Evolutionary conservation across 2,113 vertebrate species (phyloP).

Genomic region (Pomatostomus ruficeps): DNA sequence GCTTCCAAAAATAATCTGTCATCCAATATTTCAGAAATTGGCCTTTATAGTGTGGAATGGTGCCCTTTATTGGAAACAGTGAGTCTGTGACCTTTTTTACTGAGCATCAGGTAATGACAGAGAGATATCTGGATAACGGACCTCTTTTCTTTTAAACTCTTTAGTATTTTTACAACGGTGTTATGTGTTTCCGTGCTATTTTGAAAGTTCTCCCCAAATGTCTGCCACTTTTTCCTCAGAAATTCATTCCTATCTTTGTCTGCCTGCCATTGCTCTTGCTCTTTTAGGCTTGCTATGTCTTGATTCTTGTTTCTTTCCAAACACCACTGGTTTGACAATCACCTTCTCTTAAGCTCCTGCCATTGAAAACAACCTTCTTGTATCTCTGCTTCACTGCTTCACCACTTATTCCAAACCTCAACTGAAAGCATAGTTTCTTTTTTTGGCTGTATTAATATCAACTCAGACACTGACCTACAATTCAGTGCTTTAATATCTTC

Average conservation of each 20-base stretch:
- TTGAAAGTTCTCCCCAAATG: not conserved
- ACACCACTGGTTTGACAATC: not conserved
- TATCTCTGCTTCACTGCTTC: not conserved
- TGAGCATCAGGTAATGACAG: not conserved
- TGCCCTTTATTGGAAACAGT: not conserved
- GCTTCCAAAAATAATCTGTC: slow-evolving; percentile 33
- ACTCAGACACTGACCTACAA: not conserved
- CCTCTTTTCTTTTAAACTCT: not conserved
- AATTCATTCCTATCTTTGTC: not conserved
- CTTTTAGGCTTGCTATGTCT: not conserved
- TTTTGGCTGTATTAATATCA: not conserved
- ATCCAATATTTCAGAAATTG: not conserved
- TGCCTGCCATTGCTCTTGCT: not conserved
- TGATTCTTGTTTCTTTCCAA: not conserved
- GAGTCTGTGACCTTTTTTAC: not conserved
- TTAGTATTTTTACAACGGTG: not conserved
- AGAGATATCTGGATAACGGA: not conserved
- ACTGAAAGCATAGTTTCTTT: not conserved
- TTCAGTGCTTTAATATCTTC: not conserved
- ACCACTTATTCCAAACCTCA: slow-evolving; percentile 19
- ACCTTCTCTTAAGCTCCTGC: not conserved
- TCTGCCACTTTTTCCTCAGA: not conserved
- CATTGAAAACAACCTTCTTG: slow-evolving; percentile 10
- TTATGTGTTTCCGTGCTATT: not conserved
- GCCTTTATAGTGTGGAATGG: not conserved